Base-by-base conservation (phyloP, 2,113 vertebrate species). In the Vireo altiloquus region DNA sequence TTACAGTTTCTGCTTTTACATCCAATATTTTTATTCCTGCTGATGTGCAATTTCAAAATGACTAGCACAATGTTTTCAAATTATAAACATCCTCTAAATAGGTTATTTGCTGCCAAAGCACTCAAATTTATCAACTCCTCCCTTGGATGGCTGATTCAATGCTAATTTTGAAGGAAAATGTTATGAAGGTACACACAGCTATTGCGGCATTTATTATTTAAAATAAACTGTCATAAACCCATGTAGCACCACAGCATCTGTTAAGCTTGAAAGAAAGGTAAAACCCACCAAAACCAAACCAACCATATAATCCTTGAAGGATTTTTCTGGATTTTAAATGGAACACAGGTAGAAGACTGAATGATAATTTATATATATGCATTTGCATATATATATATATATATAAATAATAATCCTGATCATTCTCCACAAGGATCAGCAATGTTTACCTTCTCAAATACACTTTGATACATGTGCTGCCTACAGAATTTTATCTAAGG, bases 1-100 rank as follows among this genome's bases (percentile, higher is more conserved):
- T n/a, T n/a, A n/a, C 37, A 50, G 35, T 82, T 78, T 72, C 60
- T 90, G 44, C 90, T 72, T 94, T 96, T 71, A 78, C 16, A 69
- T 72, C 50, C 87, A 94, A 22, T 91, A 64, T 85, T 91, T 96
- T 88, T 77, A 91, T 77, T 94, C 60, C 72, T 92, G 65, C 77
- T 96, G 82, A 87, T 15, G 2, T 87, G 52, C 70, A 77, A 82
- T 90, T 92, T 96, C 54, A 85, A 52, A 84, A 85, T 23, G 11
- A 95, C 66, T 77, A 74, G 72, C 57, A 40, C 39, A 59, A 87
- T 87, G 42, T 31, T 95, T 91, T 95, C 94, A 84, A 95, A 87
- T 56, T 82, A 80, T 59, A 92, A 97, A 60, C 42, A 92, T 63
- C 75, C 21, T 79, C 65, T 90, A 70, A 94, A 69, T 20, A 90